phyloP scores from a whole-genome alignment of 2,888 invertebrate genomes.

The Chorisops tibialis region DNA sequence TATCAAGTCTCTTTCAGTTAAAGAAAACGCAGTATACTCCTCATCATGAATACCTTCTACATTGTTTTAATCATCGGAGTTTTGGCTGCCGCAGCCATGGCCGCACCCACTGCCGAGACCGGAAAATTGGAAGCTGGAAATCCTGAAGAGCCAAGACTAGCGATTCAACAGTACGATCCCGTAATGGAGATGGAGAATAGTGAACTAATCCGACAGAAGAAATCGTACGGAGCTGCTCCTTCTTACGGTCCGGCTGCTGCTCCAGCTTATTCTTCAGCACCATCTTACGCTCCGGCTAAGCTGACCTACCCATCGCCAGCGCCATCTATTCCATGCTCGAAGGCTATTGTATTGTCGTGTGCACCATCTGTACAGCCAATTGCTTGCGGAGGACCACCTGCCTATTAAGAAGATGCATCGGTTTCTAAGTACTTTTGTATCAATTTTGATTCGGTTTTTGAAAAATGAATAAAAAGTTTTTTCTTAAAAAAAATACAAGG shows the following conservation, averaged over 20 bases:
- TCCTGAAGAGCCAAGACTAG: no score
- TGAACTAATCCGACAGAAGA: slow-evolving; percentile 8
- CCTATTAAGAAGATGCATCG: not conserved
- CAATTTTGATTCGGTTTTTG: not conserved
- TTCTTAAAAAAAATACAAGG: no score
- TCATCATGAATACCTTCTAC: not conserved
- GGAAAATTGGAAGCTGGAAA: no score
- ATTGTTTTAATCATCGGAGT: not conserved
- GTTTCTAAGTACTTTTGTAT: not conserved
- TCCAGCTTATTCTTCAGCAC: not conserved
- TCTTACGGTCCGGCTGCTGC: not conserved
- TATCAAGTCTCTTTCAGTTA: no score
- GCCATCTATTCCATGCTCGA: slow-evolving; percentile 16
- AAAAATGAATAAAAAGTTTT: not conserved
- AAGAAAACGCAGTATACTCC: no score
- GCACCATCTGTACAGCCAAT: slow-evolving; percentile 6
- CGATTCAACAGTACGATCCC: slow-evolving; percentile 2
- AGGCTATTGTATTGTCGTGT: slow-evolving; percentile 10
- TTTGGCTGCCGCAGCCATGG: not conserved
- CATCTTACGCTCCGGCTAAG: not conserved
- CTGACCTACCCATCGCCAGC: slow-evolving; percentile 8
- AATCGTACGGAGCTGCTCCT: not conserved
- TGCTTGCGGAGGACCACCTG: slow-evolving; percentile 8
- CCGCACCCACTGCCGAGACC: not conserved
- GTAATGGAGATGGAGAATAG: not conserved